Evolutionary conservation across 2,113 vertebrate species (phyloP).

Genomic region (Forbesichthys papilliferus): DNA sequence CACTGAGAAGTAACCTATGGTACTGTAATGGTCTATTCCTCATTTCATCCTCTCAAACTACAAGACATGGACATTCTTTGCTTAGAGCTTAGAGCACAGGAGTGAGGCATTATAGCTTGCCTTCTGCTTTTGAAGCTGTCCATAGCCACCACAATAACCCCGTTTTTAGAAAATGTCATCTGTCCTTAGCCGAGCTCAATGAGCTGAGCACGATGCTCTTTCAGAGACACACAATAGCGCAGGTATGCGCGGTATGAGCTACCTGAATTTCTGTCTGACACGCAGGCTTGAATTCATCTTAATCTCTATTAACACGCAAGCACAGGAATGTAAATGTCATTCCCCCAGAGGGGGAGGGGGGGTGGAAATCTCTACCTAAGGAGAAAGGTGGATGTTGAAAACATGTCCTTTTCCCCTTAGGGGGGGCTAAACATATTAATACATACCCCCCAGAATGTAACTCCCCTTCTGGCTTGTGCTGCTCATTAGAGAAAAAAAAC

Average conservation of each 20-base stretch:
- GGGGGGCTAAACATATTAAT: constrained; percentile 20
- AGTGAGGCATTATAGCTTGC: constrained; percentile 19
- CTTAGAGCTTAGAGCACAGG: constrained; percentile 25
- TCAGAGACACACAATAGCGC: constrained; percentile 55
- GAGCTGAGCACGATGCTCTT: constrained; percentile 47
- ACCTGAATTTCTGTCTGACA: constrained; percentile 74
- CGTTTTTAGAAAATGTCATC: constrained; percentile 54
- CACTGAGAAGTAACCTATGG: too few relatives aligned
- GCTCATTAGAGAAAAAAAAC: constrained; percentile 26
- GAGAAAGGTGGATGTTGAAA: constrained; percentile 17
- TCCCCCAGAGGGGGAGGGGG: constrained; percentile 29
- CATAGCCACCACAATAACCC: constrained; percentile 57
- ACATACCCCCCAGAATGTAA: constrained; percentile 30
- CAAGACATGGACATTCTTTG: constrained; percentile 42
- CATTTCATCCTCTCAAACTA: constrained; percentile 8
- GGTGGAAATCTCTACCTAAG: constrained; percentile 38
- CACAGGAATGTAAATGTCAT: constrained; percentile 73
- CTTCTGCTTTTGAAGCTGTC: constrained; percentile 52
- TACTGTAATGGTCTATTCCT: too few relatives aligned
- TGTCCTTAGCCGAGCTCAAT: constrained; percentile 43
- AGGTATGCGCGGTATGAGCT: constrained; percentile 77
- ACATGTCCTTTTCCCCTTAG: constrained; percentile 18
- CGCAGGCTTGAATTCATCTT: constrained; percentile 63
- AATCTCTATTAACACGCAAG: constrained; percentile 67
- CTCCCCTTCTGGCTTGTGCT: constrained; percentile 25